Percentiles rank a stretch among this genome's conserved stretches.
Conservation (phyloP, 2,113 vertebrate species). For the Parus major region DNA sequence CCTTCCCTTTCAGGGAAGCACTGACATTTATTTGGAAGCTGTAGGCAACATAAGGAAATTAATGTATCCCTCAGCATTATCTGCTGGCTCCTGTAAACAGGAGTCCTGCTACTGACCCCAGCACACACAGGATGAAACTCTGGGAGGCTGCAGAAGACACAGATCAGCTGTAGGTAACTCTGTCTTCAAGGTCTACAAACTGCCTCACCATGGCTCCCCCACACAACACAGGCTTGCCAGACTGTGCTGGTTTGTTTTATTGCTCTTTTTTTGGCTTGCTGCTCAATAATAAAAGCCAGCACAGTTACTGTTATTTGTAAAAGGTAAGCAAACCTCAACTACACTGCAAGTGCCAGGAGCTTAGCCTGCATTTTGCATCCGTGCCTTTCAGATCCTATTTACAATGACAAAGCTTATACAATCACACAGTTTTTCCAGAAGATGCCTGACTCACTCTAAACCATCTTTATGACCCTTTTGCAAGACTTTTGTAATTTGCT, state of each 20-base stretch:
- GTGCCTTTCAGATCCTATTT: background rate
- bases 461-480: background rate
- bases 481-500: background rate
- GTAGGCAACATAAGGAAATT: background rate
- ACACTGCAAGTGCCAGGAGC: background rate
- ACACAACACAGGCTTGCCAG: background rate
- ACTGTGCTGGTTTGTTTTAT: background rate
- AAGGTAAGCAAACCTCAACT: conserved; percentile 6
- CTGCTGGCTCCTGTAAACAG: background rate
- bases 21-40: background rate
- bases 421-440: background rate
- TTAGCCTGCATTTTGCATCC: background rate
- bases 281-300: background rate
- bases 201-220: background rate
- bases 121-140: rapidly evolving
- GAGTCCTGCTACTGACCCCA: background rate
- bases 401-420: background rate
- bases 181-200: background rate
- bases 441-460: background rate
- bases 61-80: background rate
- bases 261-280: background rate
- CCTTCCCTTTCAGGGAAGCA: background rate
- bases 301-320: background rate
- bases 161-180: background rate
- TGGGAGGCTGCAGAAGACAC: background rate